phyloP scores from a whole-genome alignment of 2,113 vertebrate genomes.

The Periophthalmodon schlosseri region DNA sequence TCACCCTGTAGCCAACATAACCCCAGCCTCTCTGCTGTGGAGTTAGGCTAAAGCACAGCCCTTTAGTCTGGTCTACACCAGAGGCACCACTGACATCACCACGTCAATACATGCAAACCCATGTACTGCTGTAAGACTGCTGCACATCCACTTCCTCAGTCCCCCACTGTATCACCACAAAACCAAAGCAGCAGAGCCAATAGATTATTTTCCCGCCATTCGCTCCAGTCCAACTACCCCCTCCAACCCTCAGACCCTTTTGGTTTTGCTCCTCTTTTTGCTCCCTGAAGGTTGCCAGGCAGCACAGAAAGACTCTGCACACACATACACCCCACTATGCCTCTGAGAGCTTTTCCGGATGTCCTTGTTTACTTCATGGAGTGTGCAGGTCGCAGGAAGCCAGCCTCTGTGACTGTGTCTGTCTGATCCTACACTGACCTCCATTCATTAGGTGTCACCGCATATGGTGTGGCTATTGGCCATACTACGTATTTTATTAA shows the following conservation, averaged over 20 bases:
- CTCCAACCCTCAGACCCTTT: conserved; percentile 6
- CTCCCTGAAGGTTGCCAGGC: conserved; percentile 73
- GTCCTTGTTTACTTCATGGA: conserved; percentile 76
- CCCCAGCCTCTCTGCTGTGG: conserved; percentile 63
- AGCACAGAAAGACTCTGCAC: conserved; percentile 73
- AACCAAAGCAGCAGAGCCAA: conserved; percentile 47
- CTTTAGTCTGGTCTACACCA: conserved; percentile 54
- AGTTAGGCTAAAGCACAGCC: conserved; percentile 53
- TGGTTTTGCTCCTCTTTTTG: conserved; percentile 41
- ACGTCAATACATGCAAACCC: conserved; percentile 19
- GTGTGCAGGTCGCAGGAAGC: conserved; percentile 62
- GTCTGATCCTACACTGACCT: conserved; percentile 47
- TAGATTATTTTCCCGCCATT: conserved; percentile 70
- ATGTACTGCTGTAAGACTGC: conserved; percentile 33
- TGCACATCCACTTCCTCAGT: conserved; percentile 54
- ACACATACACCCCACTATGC: conserved; percentile 68
- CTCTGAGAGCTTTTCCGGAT: conserved; percentile 75
- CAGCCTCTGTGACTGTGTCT: conserved; percentile 53
- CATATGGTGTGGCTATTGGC: conserved; percentile 19
- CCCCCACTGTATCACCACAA: conserved; percentile 19
- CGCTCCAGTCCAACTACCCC: conserved; percentile 48
- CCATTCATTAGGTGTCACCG: conserved; percentile 46
- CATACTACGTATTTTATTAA: background rate
- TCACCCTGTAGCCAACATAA: conserved; percentile 68
- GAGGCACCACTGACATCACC: conserved; percentile 62